These are phyloP conservation scores for Saccostrea cuccullata DNA, from an alignment of 1,140 invertebrate species.

Conservation along the genomic window DNA sequence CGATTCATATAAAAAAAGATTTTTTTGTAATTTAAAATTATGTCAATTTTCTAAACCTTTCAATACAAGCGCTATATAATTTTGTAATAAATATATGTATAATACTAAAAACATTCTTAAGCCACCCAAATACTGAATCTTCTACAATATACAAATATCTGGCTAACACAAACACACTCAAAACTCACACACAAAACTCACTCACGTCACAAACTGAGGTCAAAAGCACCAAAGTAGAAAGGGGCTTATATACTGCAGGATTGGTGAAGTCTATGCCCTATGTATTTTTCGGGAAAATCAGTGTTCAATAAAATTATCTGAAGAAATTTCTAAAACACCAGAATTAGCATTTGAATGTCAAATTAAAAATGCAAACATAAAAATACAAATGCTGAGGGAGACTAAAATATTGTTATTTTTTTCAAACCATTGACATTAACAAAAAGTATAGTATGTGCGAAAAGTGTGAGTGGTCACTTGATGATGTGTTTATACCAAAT, in stretches of 20 bases:
- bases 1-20: neutral
- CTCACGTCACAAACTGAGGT: neutral
- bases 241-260: neutral
- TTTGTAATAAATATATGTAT: slow-evolving; percentile 24
- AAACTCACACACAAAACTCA: neutral
- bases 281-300: no score
- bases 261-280: no score
- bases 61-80: neutral
- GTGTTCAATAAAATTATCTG: no score
- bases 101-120: slow-evolving; percentile 19
- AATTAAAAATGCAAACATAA: no score
- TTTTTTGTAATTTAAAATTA: neutral
- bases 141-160: neutral
- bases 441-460: no score
- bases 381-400: no score
- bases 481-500: neutral
- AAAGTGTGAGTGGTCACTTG: neutral
- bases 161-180: neutral
- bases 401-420: no score
- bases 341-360: no score
- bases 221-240: neutral
- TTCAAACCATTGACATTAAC: no score
- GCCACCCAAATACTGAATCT: neutral
- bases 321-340: no score
- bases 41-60: slow-evolving; percentile 4